Base-by-base conservation (phyloP, 2,113 vertebrate species). In the Colinus virginianus region DNA sequence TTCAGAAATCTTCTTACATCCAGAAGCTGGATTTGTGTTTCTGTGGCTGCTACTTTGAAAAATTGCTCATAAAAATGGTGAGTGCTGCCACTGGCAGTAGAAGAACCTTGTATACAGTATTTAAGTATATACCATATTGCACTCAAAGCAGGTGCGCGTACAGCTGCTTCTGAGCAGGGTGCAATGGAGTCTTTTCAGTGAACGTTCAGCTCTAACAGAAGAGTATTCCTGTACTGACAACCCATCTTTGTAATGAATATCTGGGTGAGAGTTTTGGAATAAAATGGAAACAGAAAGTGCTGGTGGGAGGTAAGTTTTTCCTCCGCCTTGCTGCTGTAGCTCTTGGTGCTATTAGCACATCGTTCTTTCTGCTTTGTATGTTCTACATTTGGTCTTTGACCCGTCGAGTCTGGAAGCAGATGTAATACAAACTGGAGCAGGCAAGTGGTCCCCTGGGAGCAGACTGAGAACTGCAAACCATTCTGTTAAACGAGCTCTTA, bases 331-430 rank as follows among this genome's bases (percentile, higher is more conserved):
- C 68, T 51, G 46, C 34, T 70, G 25, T 26, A 49, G 4, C 19
- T 77, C 83, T 89, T 80, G 19, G 28, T 36, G 51, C 9, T 66
- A 51, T 66, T 49, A 43, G 5, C 22, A 36, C 74, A 7, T 26
- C 43, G 28, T 51, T 87, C 56, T 63, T 84, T 85, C 70, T 76
- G 70, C 67, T 76, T 78, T 40, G 46, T 85, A 19, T 90, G 75
- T 93, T 90, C 53, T 85, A 13, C 28, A 28, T 23, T 93, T 90
- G 51, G 56, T 85, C 88, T 93, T 75, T 93, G 86, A 93, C 79
- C 70, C 19, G 42, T 76, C 51, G 58, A 76, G 88, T 93, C 67
- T 87, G 43, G 83, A 55, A 94, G 59, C 91, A 85, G 76, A 82
- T 94, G 91, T 85, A n/a, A 71, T 36, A 40, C 26, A 82, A 90